phyloP scores from a whole-genome alignment of 2,888 invertebrate species.

The Saturnia japonica region DNA sequence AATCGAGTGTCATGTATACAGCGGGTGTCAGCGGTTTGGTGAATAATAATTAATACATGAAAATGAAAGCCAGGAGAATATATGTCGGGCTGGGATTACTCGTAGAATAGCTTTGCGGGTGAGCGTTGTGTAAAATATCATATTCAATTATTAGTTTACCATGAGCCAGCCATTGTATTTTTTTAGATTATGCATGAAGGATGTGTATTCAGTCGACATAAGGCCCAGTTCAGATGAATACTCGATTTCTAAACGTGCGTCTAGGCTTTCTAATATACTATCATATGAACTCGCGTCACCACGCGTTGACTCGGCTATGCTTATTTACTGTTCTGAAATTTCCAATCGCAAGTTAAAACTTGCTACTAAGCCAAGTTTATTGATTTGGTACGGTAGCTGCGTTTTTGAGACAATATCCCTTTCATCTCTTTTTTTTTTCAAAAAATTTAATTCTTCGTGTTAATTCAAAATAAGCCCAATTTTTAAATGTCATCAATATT shows the following conservation, averaged over 20 bases:
- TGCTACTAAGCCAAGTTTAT: background rate
- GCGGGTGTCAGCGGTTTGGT: background rate
- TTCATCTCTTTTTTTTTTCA: background rate
- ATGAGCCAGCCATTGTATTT: background rate
- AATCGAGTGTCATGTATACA: constrained; percentile 36
- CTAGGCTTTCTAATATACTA: too few species aligned
- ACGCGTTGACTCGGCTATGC: too few species aligned
- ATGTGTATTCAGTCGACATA: too few species aligned
- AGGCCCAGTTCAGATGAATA: too few species aligned
- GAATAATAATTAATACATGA: constrained; percentile 14
- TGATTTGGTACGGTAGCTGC: background rate
- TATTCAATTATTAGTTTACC: constrained; percentile 4
- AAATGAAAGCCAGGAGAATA: background rate
- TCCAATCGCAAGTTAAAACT: background rate
- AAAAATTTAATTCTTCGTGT: background rate
- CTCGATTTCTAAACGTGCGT: too few species aligned
- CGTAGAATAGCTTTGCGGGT: background rate
- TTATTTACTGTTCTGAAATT: too few species aligned
- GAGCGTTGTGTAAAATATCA: background rate
- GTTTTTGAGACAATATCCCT: background rate
- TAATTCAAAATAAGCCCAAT: background rate
- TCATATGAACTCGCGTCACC: too few species aligned
- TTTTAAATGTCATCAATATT: background rate
- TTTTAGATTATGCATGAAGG: background rate
- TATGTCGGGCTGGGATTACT: background rate